Evolutionary conservation across 2,888 invertebrate species (phyloP).

Genomic region (Drosophila aldrichi): DNA sequence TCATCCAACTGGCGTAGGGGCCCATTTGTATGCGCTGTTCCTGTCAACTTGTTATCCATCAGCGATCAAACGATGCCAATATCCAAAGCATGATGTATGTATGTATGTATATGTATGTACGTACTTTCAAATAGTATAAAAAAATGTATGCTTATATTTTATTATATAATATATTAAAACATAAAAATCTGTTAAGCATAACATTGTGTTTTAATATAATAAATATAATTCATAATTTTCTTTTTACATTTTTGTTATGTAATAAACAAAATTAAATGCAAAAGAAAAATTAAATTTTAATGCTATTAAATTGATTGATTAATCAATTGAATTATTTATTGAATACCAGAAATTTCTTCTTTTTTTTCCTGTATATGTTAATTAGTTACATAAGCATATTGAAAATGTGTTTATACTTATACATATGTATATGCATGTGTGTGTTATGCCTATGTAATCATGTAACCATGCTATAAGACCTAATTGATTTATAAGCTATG

Average conservation of each 20-base stretch:
- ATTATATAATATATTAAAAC: background rate
- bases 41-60: conserved; percentile 20
- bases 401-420: background rate
- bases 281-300: background rate
- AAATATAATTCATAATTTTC: background rate
- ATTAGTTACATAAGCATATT: background rate
- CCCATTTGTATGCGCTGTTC: conserved; percentile 12
- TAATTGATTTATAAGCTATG: background rate
- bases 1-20: conserved; percentile 47
- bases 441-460: background rate
- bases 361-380: background rate
- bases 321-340: background rate
- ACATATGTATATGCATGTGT: background rate
- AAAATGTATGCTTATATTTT: background rate
- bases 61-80: conserved; percentile 13
- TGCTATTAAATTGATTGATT: background rate
- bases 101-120: background rate
- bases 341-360: background rate
- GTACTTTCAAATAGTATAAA: background rate
- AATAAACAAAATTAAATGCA: background rate
- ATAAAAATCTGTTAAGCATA: background rate
- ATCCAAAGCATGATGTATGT: background rate
- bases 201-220: background rate
- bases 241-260: background rate
- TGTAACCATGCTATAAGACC: background rate